phyloP scores from a whole-genome alignment of 2,113 vertebrate genomes.

The Rhabdornis inornatus region DNA sequence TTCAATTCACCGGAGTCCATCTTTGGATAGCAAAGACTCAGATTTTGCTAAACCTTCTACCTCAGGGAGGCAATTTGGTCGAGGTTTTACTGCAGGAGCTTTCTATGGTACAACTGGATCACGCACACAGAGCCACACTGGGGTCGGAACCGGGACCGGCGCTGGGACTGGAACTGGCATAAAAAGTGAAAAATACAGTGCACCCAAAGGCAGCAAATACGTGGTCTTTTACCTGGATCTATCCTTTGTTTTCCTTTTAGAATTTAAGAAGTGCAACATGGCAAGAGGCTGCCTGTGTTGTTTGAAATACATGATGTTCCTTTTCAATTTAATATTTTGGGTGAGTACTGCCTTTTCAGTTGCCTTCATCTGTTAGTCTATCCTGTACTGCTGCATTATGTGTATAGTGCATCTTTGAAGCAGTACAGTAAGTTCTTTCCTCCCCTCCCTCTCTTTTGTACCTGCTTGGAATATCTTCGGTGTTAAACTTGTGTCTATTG shows the following conservation, averaged over 20 bases:
- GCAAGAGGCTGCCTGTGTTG: conserved; percentile 97
- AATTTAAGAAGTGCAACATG: conserved; percentile 99
- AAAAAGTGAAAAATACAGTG: conserved; percentile 83
- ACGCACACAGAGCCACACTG: conserved; percentile 72
- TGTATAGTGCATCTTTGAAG: conserved; percentile 29
- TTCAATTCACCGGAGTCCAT: conserved; percentile 96
- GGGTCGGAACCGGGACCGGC: conserved; percentile 44
- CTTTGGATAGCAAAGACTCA: conserved; percentile 93
- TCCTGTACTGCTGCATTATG: conserved; percentile 26
- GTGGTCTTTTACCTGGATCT: conserved; percentile 99
- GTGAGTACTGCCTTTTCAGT: conserved; percentile 81
- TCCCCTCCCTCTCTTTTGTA: not conserved
- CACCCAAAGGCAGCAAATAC: conserved; percentile 96
- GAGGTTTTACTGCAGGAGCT: conserved; percentile 94
- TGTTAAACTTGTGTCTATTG: not conserved
- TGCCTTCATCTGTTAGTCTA: not conserved
- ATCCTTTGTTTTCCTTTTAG: conserved; percentile 99
- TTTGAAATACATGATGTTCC: conserved; percentile 99
- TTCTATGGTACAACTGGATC: conserved; percentile 94
- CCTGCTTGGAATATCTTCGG: conserved; percentile 36
- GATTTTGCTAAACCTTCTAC: conserved; percentile 90
- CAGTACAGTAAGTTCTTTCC: conserved; percentile 26
- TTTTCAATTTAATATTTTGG: conserved; percentile 99
- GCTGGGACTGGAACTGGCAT: conserved; percentile 57
- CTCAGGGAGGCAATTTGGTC: conserved; percentile 88